phyloP scores from a whole-genome alignment of 2,113 vertebrate genomes.

The Gorsachius goisagi region DNA sequence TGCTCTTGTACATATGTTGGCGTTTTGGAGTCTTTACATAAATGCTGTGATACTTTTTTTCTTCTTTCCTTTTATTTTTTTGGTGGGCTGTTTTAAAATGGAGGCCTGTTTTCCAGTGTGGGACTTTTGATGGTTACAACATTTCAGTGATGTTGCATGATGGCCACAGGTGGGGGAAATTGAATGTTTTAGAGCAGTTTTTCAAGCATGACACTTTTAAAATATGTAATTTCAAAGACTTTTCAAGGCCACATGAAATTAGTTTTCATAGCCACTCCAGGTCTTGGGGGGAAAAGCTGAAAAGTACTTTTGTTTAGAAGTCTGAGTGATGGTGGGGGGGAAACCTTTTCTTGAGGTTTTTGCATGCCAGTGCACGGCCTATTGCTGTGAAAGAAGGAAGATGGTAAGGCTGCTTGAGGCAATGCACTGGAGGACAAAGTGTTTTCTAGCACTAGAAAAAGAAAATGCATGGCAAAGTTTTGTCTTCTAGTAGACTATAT shows the following conservation, averaged over 20 bases:
- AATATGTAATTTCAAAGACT: constrained; percentile 69
- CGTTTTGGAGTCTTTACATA: constrained; percentile 74
- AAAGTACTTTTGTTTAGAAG: constrained; percentile 81
- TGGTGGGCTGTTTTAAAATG: constrained; percentile 73
- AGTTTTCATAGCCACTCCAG: constrained; percentile 75
- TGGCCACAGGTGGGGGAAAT: constrained; percentile 66
- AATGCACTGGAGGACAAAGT: constrained; percentile 75
- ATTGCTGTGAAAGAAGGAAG: constrained; percentile 65
- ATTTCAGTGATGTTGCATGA: constrained; percentile 50
- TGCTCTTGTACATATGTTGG: constrained; percentile 78
- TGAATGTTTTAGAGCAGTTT: constrained; percentile 71
- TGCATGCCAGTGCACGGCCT: constrained; percentile 79
- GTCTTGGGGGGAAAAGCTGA: constrained; percentile 73
- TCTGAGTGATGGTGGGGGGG: constrained; percentile 79
- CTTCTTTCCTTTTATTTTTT: constrained; percentile 52
- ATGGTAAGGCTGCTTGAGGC: constrained; percentile 69
- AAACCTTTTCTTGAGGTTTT: constrained; percentile 75
- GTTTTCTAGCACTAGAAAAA: constrained; percentile 79
- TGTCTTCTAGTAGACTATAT: constrained; percentile 80
- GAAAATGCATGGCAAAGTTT: constrained; percentile 80
- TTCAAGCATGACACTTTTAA: constrained; percentile 75
- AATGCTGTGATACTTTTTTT: constrained; percentile 67
- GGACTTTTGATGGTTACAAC: constrained; percentile 67
- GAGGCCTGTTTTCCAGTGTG: constrained; percentile 70
- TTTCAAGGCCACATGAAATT: constrained; percentile 71